Conservation (phyloP, 2,888 invertebrate genomes). For the Colostygia pectinataria region DNA sequence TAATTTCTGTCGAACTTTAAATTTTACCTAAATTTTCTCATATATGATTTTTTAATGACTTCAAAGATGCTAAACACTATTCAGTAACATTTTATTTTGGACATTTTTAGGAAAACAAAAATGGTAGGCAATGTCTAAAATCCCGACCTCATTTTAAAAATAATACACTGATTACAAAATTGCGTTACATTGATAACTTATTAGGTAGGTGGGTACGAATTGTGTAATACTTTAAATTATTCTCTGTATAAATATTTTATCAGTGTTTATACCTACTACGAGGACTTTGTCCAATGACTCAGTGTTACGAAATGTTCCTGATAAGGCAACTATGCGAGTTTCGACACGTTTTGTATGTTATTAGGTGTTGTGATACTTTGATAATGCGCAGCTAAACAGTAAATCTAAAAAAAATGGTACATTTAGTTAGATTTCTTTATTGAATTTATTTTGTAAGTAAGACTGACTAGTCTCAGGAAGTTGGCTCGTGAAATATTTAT, state of each 20-base stretch:
- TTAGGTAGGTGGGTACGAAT: slow-evolving; percentile 14
- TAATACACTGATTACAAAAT: slow-evolving; percentile 29
- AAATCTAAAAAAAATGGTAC: no score
- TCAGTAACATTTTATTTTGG: no score
- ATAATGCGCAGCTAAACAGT: not conserved
- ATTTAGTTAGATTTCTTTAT: no score
- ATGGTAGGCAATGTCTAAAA: slow-evolving; percentile 1
- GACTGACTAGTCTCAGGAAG: no score
- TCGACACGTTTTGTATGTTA: slow-evolving; percentile 15
- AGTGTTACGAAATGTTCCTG: slow-evolving; percentile 41
- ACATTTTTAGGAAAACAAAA: no score
- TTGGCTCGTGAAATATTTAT: no score
- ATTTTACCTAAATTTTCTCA: no score
- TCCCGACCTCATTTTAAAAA: slow-evolving; percentile 29
- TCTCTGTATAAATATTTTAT: slow-evolving; percentile 38
- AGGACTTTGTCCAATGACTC: slow-evolving; percentile 49
- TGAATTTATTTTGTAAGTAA: no score
- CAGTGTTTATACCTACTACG: slow-evolving; percentile 39
- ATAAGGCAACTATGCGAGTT: slow-evolving; percentile 32
- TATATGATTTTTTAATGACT: no score
- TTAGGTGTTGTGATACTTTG: not conserved
- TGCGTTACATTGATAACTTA: slow-evolving; percentile 18
- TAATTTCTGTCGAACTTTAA: no score
- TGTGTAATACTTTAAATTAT: slow-evolving; percentile 42
- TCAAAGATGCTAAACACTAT: no score